Percentiles rank a stretch among this genome's conserved stretches.
phyloP scores from a whole-genome alignment of 2,113 vertebrate species.

The Casuarius casuarius region DNA sequence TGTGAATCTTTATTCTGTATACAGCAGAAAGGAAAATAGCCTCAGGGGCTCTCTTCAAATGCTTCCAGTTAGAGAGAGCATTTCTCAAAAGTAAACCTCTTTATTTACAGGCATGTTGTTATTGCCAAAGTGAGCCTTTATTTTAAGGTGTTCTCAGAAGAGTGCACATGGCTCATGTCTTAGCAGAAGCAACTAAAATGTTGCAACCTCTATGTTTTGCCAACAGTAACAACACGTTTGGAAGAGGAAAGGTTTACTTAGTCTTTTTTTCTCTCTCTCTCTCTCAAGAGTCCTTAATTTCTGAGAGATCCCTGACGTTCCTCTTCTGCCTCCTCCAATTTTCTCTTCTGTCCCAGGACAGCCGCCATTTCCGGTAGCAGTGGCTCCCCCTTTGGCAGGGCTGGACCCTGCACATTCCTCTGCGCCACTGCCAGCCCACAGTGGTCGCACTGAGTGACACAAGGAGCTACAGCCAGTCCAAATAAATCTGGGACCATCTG shows the following conservation, averaged over 20 bases:
- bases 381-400: not conserved
- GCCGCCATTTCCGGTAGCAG: not conserved
- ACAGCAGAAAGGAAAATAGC: conserved; percentile 46
- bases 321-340: not conserved
- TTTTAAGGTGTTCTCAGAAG: conserved; percentile 74
- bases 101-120: conserved; percentile 71
- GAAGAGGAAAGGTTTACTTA: conserved; percentile 58
- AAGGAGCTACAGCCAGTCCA: not conserved
- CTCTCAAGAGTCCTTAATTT: not conserved
- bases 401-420: rapidly evolving
- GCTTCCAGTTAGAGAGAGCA: conserved; percentile 41
- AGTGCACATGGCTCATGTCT: conserved; percentile 16
- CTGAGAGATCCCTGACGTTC: not conserved
- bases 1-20: not conserved
- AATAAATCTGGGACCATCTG: not conserved
- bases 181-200: conserved; percentile 59
- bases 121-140: conserved; percentile 72
- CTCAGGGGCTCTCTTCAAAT: not conserved
- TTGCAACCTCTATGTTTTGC: conserved; percentile 63
- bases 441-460: not conserved
- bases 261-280: not conserved
- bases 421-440: not conserved
- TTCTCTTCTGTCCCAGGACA: not conserved
- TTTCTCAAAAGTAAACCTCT: conserved; percentile 62
- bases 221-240: conserved; percentile 59